Base-by-base conservation (phyloP, 2,797 vertebrate species). In the Glossophaga mutica region DNA sequence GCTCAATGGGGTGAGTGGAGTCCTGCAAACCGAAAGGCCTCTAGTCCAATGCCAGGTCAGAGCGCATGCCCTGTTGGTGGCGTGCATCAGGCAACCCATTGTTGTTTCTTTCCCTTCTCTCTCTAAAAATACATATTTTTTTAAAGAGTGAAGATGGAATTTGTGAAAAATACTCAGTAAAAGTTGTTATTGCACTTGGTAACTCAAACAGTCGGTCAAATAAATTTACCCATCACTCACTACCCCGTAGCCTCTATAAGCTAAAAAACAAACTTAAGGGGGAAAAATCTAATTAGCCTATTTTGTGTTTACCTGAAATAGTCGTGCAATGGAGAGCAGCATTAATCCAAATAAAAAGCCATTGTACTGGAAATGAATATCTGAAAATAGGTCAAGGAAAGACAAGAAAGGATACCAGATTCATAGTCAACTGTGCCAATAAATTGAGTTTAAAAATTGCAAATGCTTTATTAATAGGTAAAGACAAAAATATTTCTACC, bases 281-380 rank as follows among this genome's bases (percentile, higher is more conserved):
- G 11, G 9, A 46, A 62, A 87, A 65, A 91, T 81, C 4, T 24
- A 83, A 87, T 82, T 50, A 77, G 16, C 29, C 7, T 84, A 65
- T 92, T 95, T 77, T 39, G 19, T 59, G 9, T 71, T 98, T 98
- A 99, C 99, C 99, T 99, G 99, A 97, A 99, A 98, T 62, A 99
- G 98, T 83, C 99, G 99, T 9, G 99, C 99, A 95, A 99, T 94
- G 3, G 99, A 99, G 57, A 99, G 99, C 42, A 99, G 98, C 98
- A 99, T 98, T 97, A 99, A 97, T 2, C 99, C 99, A 86, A 99
- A 99, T 19, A 99, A 96, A 98, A 99, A 99, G 26, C 99, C 99
- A 34, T 99, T 99, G 97, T 99, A 99, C 97, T 99, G 99, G 87
- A 99, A 99, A 97, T 99, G 99, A 98, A 99, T 99, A 97, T 99